Conservation (phyloP, 2,113 vertebrate species). For the Machaerirhynchus nigripectus region DNA sequence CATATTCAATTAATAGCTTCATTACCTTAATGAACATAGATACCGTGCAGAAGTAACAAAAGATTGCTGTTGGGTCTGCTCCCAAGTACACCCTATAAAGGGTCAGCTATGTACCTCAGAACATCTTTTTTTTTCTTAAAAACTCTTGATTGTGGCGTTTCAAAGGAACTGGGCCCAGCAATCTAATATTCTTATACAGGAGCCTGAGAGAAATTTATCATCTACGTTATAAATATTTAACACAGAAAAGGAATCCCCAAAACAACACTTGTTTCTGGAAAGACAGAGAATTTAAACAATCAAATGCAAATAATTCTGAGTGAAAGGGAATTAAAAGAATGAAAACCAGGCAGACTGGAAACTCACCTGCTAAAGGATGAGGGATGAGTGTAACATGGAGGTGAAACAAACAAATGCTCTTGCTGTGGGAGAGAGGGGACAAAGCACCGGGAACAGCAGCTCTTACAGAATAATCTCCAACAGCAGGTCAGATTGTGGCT, state of each 20-base stretch:
- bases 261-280: neutral
- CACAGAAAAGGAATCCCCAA: neutral
- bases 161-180: neutral
- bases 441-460: neutral
- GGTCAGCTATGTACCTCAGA: neutral
- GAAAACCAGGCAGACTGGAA: neutral
- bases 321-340: neutral
- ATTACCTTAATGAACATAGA: conserved; percentile 75
- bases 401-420: neutral
- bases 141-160: neutral
- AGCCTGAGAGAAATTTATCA: neutral
- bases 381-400: neutral
- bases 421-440: neutral
- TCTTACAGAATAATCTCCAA: neutral
- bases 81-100: neutral
- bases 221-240: neutral
- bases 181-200: neutral
- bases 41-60: neutral
- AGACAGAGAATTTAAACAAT: neutral
- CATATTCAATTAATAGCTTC: conserved; percentile 80
- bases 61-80: conserved; percentile 13
- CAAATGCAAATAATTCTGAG: neutral
- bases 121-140: neutral
- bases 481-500: neutral
- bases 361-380: neutral